Conservation (phyloP, 37 sponge, comb jelly and placozoan genomes). For the Halichondria panicea region DNA sequence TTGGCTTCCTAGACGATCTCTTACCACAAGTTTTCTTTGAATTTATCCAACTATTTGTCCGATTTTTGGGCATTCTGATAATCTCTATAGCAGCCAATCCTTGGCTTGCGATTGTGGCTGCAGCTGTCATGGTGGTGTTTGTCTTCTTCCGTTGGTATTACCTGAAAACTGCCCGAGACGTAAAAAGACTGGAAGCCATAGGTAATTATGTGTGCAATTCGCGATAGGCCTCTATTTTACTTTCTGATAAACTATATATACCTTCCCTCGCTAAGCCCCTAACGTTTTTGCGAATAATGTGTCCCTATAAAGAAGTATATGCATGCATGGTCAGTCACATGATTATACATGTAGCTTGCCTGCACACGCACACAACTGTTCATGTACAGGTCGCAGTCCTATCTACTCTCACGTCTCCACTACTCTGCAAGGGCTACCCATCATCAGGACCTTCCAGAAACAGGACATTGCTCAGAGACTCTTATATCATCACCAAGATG, state of each 20-base stretch:
- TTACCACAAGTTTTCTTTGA: slow-evolving; percentile 54
- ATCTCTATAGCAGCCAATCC: slow-evolving; percentile 49
- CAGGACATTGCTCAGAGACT: slow-evolving; percentile 13
- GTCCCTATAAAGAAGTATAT: too few species aligned
- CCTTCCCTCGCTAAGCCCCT: too few species aligned
- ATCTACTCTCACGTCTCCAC: slow-evolving; percentile 82
- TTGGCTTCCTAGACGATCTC: slow-evolving; percentile 70
- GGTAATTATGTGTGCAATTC: too few species aligned
- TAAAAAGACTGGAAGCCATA: slow-evolving; percentile 83
- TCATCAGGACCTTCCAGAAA: slow-evolving; percentile 57
- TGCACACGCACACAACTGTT: too few species aligned
- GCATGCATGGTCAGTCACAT: too few species aligned
- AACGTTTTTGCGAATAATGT: too few species aligned
- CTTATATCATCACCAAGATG: slow-evolving; percentile 47
- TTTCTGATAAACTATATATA: background rate
- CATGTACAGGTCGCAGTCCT: slow-evolving; percentile 82
- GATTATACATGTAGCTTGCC: too few species aligned
- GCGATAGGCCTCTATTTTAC: too few species aligned
- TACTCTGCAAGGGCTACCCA: slow-evolving; percentile 79
- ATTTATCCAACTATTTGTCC: slow-evolving; percentile 46
- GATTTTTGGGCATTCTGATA: slow-evolving; percentile 54
- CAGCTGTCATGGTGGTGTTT: slow-evolving; percentile 29
- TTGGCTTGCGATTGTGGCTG: slow-evolving; percentile 46
- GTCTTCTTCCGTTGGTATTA: slow-evolving; percentile 53
- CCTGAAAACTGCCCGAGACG: slow-evolving; percentile 56